Base-by-base conservation (phyloP, 1,140 invertebrate genomes). In the Camponotus floridanus region DNA sequence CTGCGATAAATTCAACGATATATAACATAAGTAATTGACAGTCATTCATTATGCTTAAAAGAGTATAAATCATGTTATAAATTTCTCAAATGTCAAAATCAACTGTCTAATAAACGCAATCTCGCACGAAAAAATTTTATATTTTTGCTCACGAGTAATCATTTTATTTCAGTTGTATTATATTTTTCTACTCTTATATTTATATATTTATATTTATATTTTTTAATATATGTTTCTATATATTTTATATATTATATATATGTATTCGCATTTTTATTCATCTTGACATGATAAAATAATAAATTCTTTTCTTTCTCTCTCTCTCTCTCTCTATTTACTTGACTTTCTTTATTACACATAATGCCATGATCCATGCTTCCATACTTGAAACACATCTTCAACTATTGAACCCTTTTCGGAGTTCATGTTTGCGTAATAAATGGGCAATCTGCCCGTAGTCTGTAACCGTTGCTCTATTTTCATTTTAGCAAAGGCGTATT, bases 341-440 rank as follows among this genome's bases (percentile, higher is more conserved):
- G 76, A 61, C n/a, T 48, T 78, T 39, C 13, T 26, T 39, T 61
- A 73, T 83, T 83, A 83, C 45, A 57, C 55, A 39, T 9, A 55
- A 79, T 51, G 45, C 33, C 45, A 36, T 62, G 68, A 83, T 83
- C 39, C 39, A 61, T 26, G 39, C 79, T 26, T 61, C 18, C 68
- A 73, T 73, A 73, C 79, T 73, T 73, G 79, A 55, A 73, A 74
- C 39, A 39, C 68, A 71, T 48, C 55, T 62, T 57, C 78, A 57
- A 51, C 55, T 36, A 26, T 83, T 83, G 79, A 80, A 80, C 79
- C 39, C 39, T 73, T 45, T 83, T 83, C 39, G 39, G 13, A 61
- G 68, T 83, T 71, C 26, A 73, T 61, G 79, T 73, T 83, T 83
- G 68, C 55, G 68, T 74, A 83, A 83, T 83, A 83, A 42, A 62